Evolutionary conservation across 1,140 invertebrate genomes (phyloP), one percentile per base, ranked within the genome.

Genomic region (Eupeodes corollae): DNA sequence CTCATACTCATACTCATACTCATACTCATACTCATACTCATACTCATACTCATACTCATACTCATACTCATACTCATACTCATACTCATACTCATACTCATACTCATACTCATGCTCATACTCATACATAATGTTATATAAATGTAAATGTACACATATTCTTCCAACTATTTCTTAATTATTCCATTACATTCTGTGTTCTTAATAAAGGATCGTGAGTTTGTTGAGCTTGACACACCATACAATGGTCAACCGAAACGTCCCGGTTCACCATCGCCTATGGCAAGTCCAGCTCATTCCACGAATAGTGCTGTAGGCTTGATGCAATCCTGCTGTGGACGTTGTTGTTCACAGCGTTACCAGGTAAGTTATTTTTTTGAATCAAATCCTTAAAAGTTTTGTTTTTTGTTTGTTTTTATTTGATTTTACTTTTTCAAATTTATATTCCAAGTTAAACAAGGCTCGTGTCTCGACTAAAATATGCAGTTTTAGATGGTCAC

Each of bases 171-270:
- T n/a, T n/a, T n/a, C 11, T 37, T 46, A 51, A 35, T 39, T 44
- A 33, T 6, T 16, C 21, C 32, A 30, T 30, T 26, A 16, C 10
- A 8, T 44, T 48, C 21, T n/a, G 3, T 34, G 43, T 47, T 42
- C 72, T 73, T n/a, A 26, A 26, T 26, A 38, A 76, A 95, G 91
- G 91, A 97, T 72, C 85, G 92, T 47, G 91, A 96, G 72, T 96
- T 96, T 73, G 87, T 95, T 48, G 92, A 96, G 72, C 80, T 95
- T 78, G 93, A 96, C 61, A 85, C 90, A 63, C 88, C 91, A 11
- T 94, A 79, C 73, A 96, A 95, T 69, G 91, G 89, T 79, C 90
- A 70, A 78, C 88, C 58, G 37, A 95, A 91, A 71, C 78, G 91
- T 61, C 89, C 89, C 3, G 88, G 80, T 21, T 88, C 86, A 16